These are phyloP conservation scores for Parazoanthus swiftii DNA, from an alignment of 92 coral and sea anemone genomes.

Conservation along the genomic window DNA sequence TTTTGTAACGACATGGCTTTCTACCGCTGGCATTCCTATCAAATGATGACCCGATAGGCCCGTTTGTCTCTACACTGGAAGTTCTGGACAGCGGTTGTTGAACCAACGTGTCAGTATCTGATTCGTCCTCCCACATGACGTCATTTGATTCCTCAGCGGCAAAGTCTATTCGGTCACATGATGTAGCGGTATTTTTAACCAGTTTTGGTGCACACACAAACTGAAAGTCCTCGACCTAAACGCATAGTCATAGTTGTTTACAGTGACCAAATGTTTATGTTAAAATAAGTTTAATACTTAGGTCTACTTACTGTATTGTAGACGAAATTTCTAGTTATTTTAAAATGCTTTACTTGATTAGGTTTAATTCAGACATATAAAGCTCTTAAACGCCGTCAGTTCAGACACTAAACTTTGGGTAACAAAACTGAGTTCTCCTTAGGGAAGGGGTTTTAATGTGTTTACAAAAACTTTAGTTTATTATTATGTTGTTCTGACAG, in stretches of 20 bases:
- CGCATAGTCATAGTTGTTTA: slow-evolving; percentile 36
- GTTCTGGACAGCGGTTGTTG: slow-evolving; percentile 58
- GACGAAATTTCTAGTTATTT: too few relatives aligned
- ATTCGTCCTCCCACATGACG: slow-evolving; percentile 84
- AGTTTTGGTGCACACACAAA: slow-evolving; percentile 69
- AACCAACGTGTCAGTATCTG: slow-evolving; percentile 71
- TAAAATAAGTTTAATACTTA: neutral
- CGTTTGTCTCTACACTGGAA: slow-evolving; percentile 38
- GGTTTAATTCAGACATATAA: neutral
- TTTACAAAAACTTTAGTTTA: neutral
- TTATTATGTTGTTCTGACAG: neutral
- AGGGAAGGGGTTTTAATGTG: neutral
- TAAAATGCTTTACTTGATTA: too few relatives aligned
- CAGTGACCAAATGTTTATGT: slow-evolving; percentile 30
- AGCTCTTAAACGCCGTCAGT: neutral
- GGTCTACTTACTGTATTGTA: neutral
- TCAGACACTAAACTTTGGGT: neutral
- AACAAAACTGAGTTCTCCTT: neutral
- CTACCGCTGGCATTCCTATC: slow-evolving; percentile 63
- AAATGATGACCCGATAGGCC: slow-evolving; percentile 54
- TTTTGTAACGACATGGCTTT: slow-evolving; percentile 73
- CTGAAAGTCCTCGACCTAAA: slow-evolving; percentile 65
- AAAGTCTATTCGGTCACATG: slow-evolving; percentile 70
- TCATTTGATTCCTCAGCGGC: slow-evolving; percentile 69
- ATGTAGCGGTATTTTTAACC: slow-evolving; percentile 66